Percentiles rank a stretch among this genome's conserved stretches.
Conservation (phyloP, 2,113 vertebrate species). For the Monopterus albus region DNA sequence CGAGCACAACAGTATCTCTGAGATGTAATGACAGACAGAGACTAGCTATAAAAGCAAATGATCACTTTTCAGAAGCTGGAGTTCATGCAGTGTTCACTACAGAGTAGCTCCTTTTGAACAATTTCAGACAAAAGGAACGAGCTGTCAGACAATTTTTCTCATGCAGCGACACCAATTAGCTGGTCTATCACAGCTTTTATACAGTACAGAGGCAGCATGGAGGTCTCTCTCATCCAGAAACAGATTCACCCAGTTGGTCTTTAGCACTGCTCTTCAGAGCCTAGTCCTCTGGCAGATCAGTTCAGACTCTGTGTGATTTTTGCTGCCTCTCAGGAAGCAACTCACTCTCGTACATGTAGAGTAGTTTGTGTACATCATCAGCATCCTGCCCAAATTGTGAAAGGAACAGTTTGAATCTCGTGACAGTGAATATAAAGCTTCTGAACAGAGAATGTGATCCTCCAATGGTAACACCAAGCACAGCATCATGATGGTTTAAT, state of each 20-base stretch:
- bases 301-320: conserved; percentile 7
- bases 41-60: too few relatives aligned
- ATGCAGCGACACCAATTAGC: conserved; percentile 1
- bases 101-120: conserved; percentile 27
- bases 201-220: conserved; percentile 8
- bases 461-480: too few relatives aligned
- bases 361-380: not conserved
- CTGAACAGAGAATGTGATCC: conserved; percentile 6
- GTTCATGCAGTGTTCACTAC: not conserved
- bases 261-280: conserved; percentile 15
- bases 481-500: conserved; percentile 1
- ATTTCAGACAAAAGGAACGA: conserved; percentile 27
- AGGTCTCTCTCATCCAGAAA: conserved; percentile 24
- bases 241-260: conserved; percentile 20
- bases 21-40: conserved; percentile 17
- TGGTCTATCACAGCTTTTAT: not conserved
- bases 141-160: conserved; percentile 36
- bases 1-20: conserved; percentile 30
- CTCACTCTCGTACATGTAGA: not conserved
- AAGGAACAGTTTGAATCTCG: conserved; percentile 6
- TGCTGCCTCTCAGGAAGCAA: conserved; percentile 2
- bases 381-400: not conserved
- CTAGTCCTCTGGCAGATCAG: conserved; percentile 22
- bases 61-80: not conserved
- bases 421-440: too few relatives aligned